Conservation (phyloP, 2,113 vertebrate genomes). For the Baryphthengus martii region DNA sequence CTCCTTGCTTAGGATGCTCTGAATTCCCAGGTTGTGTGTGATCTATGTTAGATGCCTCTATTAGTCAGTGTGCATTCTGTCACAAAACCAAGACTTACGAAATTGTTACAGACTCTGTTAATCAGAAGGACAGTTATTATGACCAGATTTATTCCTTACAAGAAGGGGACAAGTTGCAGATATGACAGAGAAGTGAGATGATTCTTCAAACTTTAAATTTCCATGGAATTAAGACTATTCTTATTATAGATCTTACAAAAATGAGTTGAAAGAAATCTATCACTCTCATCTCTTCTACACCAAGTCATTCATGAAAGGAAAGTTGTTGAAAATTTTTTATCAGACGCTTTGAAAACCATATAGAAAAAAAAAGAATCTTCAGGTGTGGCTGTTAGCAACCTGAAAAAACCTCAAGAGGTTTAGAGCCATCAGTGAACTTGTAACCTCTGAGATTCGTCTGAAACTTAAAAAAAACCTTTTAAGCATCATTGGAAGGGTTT, state of each 20-base stretch:
- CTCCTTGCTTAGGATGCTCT: not conserved
- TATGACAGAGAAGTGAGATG: not conserved
- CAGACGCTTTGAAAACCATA: constrained; percentile 6
- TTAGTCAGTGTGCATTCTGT: not conserved
- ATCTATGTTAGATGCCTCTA: accelerated
- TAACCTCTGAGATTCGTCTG: not conserved
- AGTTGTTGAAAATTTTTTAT: constrained; percentile 13
- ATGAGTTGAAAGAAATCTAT: not conserved
- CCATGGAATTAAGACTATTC: not conserved
- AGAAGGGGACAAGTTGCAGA: not conserved
- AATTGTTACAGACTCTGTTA: not conserved
- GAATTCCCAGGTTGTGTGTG: not conserved
- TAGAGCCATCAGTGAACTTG: not conserved
- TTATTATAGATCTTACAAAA: constrained; percentile 14
- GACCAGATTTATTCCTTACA: not conserved
- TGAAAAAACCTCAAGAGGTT: not conserved
- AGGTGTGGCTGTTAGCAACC: not conserved
- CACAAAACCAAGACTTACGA: not conserved
- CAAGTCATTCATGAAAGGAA: constrained; percentile 14
- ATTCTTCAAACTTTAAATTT: not conserved
- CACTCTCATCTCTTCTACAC: constrained; percentile 10
- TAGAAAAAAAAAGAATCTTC: not conserved
- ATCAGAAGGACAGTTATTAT: not conserved
- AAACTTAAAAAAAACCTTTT: constrained; percentile 15
- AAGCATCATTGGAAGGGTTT: not conserved